Evolutionary conservation across 30 jellyfish, hydroid and myxozoan genomes (phyloP).

Genomic region (Cassiopea andromeda): DNA sequence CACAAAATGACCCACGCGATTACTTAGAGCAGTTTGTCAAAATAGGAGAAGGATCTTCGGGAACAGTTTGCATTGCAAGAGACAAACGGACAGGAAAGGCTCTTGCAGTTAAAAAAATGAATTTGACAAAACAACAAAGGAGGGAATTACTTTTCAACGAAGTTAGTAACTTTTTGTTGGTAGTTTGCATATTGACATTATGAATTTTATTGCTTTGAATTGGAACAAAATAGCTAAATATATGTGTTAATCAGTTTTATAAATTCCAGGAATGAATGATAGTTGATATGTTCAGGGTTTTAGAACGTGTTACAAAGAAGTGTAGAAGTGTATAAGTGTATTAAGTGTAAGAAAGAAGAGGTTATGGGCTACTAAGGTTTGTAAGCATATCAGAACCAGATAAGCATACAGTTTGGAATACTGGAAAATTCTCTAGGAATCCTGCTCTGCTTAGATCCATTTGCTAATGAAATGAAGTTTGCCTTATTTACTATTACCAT

Average conservation of each 20-base stretch:
- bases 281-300: too few species aligned
- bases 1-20: slow-evolving; percentile 88
- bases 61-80: slow-evolving; percentile 95
- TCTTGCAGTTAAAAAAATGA: slow-evolving; percentile 95
- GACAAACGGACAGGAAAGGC: slow-evolving; percentile 94
- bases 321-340: too few species aligned
- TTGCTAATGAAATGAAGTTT: too few species aligned
- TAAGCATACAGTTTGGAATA: too few species aligned
- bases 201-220: neutral
- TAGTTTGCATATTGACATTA: neutral
- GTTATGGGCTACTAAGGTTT: too few species aligned
- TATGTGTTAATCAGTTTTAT: neutral
- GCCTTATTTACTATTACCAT: too few species aligned
- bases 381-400: too few species aligned
- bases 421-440: too few species aligned
- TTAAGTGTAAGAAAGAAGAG: too few species aligned
- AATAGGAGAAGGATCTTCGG: slow-evolving; percentile 98
- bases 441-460: too few species aligned
- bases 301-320: too few species aligned
- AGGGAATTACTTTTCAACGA: slow-evolving; percentile 91
- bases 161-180: slow-evolving; percentile 47
- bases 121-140: slow-evolving; percentile 90
- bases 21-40: slow-evolving; percentile 90
- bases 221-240: neutral
- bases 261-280: neutral